phyloP scores from a whole-genome alignment of 2,113 vertebrate genomes.

The Otocyon megalotis region DNA sequence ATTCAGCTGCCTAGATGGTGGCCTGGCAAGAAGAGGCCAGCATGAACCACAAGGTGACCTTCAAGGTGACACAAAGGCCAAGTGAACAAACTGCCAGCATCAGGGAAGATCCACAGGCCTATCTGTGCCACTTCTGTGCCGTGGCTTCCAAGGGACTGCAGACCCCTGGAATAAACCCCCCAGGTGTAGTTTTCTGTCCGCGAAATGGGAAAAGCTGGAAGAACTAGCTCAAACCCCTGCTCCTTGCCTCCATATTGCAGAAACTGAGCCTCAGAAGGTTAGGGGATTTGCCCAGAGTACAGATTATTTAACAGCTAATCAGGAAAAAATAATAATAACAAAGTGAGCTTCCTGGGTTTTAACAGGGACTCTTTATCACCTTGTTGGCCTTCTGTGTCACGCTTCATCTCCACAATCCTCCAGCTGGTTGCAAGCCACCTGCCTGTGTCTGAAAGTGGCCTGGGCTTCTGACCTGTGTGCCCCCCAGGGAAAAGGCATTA shows the following conservation, averaged over 20 bases:
- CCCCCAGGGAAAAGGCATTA: neutral
- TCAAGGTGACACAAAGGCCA: neutral
- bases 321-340: neutral
- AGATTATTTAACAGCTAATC: neutral
- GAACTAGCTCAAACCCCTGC: neutral
- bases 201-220: neutral
- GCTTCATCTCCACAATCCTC: neutral
- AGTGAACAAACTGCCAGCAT: neutral
- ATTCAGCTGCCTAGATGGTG: neutral
- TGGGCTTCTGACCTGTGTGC: neutral
- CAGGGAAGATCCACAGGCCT: neutral
- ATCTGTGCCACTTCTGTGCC: neutral
- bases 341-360: neutral
- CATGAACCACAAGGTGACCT: neutral
- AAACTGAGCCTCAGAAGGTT: neutral
- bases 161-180: neutral
- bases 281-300: neutral
- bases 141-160: neutral
- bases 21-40: neutral
- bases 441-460: neutral
- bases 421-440: neutral
- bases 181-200: neutral
- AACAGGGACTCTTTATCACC: neutral
- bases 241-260: neutral
- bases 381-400: neutral